Evolutionary conservation across 2,888 invertebrate genomes (phyloP).

Genomic region (Stenoptilia bipunctidactyla): DNA sequence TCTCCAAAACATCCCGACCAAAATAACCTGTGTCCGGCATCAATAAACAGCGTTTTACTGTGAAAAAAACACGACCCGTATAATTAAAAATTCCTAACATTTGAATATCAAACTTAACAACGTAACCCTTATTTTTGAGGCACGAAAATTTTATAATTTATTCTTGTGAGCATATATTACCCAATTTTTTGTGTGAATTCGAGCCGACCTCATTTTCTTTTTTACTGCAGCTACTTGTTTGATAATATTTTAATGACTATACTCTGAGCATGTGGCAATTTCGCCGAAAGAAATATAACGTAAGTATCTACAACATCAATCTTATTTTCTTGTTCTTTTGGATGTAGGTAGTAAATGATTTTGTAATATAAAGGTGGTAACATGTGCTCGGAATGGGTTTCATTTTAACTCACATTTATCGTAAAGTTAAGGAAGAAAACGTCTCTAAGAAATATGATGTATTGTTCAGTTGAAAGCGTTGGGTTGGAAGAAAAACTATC

Average conservation of each 20-base stretch:
- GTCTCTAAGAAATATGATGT: no score
- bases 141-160: conserved; percentile 1
- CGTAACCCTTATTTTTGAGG: not conserved
- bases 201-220: not conserved
- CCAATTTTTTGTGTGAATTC: not conserved
- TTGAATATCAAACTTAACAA: no score
- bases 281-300: conserved; percentile 30
- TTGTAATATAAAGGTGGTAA: conserved; percentile 22
- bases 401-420: no score
- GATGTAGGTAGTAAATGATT: conserved; percentile 42
- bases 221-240: conserved; percentile 1
- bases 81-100: no score
- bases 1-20: no score
- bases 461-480: no score
- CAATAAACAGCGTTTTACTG: no score
- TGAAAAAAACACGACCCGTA: no score
- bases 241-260: conserved; percentile 31
- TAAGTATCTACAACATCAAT: conserved; percentile 45
- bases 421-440: no score
- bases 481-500: no score
- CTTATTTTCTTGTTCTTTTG: conserved; percentile 42
- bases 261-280: conserved; percentile 34
- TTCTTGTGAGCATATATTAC: not conserved
- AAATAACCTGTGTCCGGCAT: no score
- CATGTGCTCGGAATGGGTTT: not conserved